These are phyloP conservation scores for Ophthalmolycus amberensis DNA, from an alignment of 2,113 vertebrate genomes.

Conservation along the genomic window DNA sequence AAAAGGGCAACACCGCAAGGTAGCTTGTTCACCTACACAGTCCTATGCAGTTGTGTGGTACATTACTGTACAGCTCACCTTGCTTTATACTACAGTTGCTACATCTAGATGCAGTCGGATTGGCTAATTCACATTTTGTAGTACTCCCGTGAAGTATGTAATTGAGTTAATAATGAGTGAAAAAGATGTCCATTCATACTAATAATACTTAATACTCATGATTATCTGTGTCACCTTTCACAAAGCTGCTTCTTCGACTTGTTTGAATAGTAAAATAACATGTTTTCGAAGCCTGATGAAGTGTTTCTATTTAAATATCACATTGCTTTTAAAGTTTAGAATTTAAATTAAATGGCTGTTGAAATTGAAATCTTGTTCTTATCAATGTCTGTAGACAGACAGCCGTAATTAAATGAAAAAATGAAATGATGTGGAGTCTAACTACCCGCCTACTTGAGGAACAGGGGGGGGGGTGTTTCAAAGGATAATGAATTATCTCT, in stretches of 20 bases:
- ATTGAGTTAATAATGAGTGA: background rate
- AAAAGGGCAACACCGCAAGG: slow-evolving; percentile 59
- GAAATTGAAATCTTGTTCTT: background rate
- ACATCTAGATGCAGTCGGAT: background rate
- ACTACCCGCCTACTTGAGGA: background rate
- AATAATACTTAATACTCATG: background rate
- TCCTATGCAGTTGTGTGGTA: slow-evolving; percentile 17
- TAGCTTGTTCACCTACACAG: slow-evolving; percentile 46
- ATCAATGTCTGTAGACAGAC: background rate
- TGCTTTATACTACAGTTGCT: slow-evolving; percentile 8
- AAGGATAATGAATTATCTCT: background rate
- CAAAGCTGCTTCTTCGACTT: background rate
- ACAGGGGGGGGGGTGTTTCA: background rate
- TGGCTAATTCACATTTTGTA: background rate
- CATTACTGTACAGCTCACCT: background rate
- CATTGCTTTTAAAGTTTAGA: background rate
- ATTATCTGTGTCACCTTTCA: too few species aligned
- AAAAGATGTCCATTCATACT: background rate
- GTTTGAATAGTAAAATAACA: background rate
- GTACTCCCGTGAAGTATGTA: background rate
- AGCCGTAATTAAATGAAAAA: background rate
- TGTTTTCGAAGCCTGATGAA: too few species aligned
- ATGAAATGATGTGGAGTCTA: background rate
- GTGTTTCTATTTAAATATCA: background rate
- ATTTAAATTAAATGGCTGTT: background rate